phyloP scores from a whole-genome alignment of 2,113 vertebrate species.

The Sphaerodactylus townsendi region DNA sequence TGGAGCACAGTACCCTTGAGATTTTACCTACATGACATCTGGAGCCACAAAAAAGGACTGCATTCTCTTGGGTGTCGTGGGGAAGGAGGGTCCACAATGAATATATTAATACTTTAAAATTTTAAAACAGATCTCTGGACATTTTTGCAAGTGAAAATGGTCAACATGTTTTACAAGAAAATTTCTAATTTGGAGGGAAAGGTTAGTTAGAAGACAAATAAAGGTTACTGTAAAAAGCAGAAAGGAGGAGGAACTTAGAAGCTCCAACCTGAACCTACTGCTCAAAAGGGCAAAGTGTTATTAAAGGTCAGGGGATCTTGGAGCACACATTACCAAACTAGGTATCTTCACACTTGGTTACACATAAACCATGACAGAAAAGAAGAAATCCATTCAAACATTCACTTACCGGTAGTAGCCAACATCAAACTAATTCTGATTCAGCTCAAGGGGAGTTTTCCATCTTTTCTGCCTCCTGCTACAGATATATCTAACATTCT shows the following conservation, averaged over 20 bases:
- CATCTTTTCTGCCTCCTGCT: not conserved
- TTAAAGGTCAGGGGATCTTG: not conserved
- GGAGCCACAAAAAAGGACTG: slow-evolving; percentile 24
- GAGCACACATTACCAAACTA: not conserved
- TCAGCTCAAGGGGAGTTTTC: not conserved
- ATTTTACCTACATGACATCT: slow-evolving; percentile 26
- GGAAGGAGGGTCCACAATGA: not conserved
- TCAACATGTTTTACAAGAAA: slow-evolving; percentile 9
- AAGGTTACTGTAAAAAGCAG: not conserved
- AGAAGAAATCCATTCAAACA: not conserved
- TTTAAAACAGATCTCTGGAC: slow-evolving; percentile 24
- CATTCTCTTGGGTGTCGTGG: slow-evolving; percentile 13
- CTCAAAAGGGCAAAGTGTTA: not conserved
- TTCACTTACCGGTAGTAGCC: not conserved
- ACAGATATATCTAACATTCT: not conserved
- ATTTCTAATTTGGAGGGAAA: not conserved
- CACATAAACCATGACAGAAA: not conserved
- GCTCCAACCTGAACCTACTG: not conserved
- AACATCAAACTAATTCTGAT: not conserved
- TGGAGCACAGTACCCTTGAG: slow-evolving; percentile 33
- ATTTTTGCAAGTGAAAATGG: not conserved
- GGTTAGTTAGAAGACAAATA: not conserved
- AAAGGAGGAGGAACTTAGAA: not conserved
- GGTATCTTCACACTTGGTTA: too few relatives aligned
- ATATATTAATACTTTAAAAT: slow-evolving; percentile 17